Conservation (phyloP, 2,113 vertebrate genomes). For the Heptranchias perlo region DNA sequence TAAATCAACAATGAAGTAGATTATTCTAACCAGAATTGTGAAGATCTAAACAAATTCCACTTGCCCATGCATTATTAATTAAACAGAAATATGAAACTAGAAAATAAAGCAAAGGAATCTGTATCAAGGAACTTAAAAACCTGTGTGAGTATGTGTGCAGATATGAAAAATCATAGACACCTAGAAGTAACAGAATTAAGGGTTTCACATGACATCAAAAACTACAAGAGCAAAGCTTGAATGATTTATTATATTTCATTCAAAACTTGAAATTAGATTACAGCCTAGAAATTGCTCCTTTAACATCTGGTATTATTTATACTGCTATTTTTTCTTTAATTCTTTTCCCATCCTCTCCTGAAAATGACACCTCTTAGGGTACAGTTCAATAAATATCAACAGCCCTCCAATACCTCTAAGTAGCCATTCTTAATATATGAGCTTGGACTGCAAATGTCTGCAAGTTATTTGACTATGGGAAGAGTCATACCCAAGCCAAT, state of each 20-base stretch:
- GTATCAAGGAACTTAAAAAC: neutral
- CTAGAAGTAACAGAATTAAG: neutral
- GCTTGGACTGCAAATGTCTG: neutral
- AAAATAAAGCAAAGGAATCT: neutral
- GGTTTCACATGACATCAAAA: too few species aligned
- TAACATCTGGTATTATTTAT: neutral
- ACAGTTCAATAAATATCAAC: neutral
- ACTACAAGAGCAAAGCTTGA: neutral
- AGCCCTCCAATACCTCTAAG: neutral
- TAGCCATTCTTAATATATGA: neutral
- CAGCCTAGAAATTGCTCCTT: neutral
- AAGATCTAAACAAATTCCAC: neutral
- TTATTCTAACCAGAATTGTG: neutral
- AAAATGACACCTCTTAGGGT: neutral
- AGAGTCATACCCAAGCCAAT: neutral
- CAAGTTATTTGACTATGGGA: neutral
- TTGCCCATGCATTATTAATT: neutral
- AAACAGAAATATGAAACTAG: neutral
- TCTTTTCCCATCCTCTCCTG: neutral
- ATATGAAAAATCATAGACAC: neutral
- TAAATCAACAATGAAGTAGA: neutral
- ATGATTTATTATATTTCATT: neutral
- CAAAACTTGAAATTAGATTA: neutral
- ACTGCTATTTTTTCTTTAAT: neutral
- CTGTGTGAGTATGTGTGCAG: neutral